Base-by-base conservation (phyloP, 2,888 invertebrate genomes). In the Xestia ashworthii region DNA sequence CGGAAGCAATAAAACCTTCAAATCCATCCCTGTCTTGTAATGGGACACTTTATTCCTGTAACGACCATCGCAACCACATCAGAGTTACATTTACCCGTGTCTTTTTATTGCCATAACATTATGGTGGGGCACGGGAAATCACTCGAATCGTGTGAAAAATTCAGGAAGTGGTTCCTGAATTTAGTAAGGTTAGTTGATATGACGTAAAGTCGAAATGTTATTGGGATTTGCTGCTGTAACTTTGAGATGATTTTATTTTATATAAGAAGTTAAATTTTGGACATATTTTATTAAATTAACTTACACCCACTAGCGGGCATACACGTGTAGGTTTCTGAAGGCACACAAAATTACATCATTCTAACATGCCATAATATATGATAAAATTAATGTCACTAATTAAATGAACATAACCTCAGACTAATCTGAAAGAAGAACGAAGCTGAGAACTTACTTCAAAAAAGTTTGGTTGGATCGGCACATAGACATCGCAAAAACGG, bases 41-140 rank as follows among this genome's bases (percentile, higher is more conserved):
- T 95, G 93, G 95, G 95, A 96, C 96, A 96, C 92, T 96, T 96
- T 95, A 94, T 93, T 95, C 93, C 93, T 91, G 89, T 93, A 93
- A 95, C 91, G 92, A 91, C 93, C 88, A 89, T 88, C 80, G 87
- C 91, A 89, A 92, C 93, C 93, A 92, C 93, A 90, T 89, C 86
- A 88, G 92, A 94, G 94, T 95, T 94, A 95, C 95, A 94, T 95
- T 94, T 93, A 92, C 91, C 89, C 94, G 93, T 94, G 93, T 93
- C 94, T 89, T 95, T 95, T 95, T 95, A 95, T 95, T 93, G 94
- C 90, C 85, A 80, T 87, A 89, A 90, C 93, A 92, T 94, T 91
- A 91, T 90, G 88, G 89, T 79, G 76, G 83, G 81, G 86, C 66
- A 76, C 76, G 75, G 87, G 84, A 90, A 89, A 92, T 91, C 91